Evolutionary conservation across 2,113 vertebrate species (phyloP), one percentile per base, ranked within the genome.

Genomic region (Oreocharis arfaki): DNA sequence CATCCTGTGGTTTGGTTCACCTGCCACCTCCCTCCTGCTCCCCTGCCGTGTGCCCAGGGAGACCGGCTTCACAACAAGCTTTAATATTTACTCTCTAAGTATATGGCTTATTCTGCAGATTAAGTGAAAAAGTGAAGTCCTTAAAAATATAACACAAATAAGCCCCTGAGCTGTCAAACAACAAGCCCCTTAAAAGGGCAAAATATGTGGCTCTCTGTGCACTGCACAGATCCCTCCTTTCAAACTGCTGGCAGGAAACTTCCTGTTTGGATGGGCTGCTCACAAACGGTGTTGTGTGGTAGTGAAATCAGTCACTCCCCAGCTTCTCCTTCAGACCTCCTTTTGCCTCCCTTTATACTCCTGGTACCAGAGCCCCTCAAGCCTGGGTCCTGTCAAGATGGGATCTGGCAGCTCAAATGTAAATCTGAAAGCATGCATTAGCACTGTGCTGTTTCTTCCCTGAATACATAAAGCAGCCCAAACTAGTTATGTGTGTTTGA

Each of bases 141-240:
- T 95, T 95, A 91, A 86, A 86, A 90, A 90, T 79, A 85, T 71
- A 93, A 83, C 73, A 89, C 86, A 96, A 97, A 89, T 92, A 96
- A 95, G 47, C 82, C 70, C 69, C 46, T 49, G 67, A 95, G 41
- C 92, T 95, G 89, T 96, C 91, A 96, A 96, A 96, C 77, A 94
- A 82, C 26, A 95, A 85, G 73, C 56, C 90, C 96, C 97, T 97
- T 97, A 97, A 97, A 97, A 97, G 95, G 95, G 69, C 90, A 97
- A 97, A 96, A 93, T 96, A 95, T 93, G 96, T n/a, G 3, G 64
- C 37, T 6, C 47, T 89, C 82, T 32, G 16, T 37, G 84, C 39
- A 55, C 93, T 90, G 82, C 65, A 65, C 85, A 96, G 95, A 91
- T 94, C 89, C 82, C 83, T 96, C 70, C 76, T 97, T 97, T 97